Conservation (phyloP, 2,113 vertebrate genomes). For the Ptyas mucosa region DNA sequence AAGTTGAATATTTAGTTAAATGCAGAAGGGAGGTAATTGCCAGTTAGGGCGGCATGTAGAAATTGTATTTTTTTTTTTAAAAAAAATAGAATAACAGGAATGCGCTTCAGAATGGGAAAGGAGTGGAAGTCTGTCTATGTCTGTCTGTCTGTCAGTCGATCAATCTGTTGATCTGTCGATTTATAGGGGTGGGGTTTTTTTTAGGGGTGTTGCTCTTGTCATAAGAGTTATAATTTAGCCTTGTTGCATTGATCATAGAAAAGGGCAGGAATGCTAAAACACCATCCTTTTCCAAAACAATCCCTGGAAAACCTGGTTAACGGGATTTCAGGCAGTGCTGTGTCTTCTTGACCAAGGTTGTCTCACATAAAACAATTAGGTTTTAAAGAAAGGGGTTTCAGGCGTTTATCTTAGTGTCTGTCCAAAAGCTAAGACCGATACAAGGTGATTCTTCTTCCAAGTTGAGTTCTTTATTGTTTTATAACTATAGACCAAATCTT, state of each 20-base stretch:
- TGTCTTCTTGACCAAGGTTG: neutral
- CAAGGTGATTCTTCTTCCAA: neutral
- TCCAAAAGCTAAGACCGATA: neutral
- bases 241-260: neutral
- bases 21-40: neutral
- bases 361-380: neutral
- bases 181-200: neutral
- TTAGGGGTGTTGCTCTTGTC: neutral
- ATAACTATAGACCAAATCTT: neutral
- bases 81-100: neutral
- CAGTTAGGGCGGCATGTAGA: neutral
- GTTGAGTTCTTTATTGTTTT: neutral
- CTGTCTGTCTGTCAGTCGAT: neutral
- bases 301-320: neutral
- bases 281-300: neutral
- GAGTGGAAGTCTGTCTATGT: neutral
- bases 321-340: neutral
- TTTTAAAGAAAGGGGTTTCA: neutral
- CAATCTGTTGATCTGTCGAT: fast-evolving
- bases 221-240: neutral
- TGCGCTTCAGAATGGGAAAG: neutral
- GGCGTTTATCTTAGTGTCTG: neutral
- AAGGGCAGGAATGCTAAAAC: neutral
- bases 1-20: neutral
- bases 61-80: neutral